A percentile compares a stretch with the other conserved stretches of the same genome.
phyloP scores from a whole-genome alignment of 2,888 invertebrate species.

The Andrena marginata region DNA sequence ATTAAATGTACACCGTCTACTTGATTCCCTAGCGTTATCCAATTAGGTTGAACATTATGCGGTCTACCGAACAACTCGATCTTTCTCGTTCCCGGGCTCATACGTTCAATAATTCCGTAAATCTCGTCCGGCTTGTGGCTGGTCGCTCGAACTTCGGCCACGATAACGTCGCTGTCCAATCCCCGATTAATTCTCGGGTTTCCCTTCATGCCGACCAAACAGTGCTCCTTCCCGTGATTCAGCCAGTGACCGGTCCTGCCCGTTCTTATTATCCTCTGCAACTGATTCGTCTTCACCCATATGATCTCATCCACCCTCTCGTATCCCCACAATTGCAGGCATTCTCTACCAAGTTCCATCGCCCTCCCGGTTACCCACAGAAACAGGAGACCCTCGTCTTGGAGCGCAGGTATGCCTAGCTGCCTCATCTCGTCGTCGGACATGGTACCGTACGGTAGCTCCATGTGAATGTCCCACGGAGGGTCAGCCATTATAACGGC shows the following conservation, averaged over 20 bases:
- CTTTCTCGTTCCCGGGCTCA: conserved; percentile 98
- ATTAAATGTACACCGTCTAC: conserved; percentile 97
- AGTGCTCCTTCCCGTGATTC: conserved; percentile 99
- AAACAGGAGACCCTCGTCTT: conserved; percentile 98
- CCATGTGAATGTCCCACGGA: conserved; percentile 99
- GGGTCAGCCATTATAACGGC: conserved; percentile 99
- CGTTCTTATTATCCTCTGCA: conserved; percentile 98
- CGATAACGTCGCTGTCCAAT: conserved; percentile 98
- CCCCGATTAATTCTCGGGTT: conserved; percentile 96
- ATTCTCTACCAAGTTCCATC: conserved; percentile 98
- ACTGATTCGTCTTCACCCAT: conserved; percentile 99
- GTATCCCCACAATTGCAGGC: conserved; percentile 98
- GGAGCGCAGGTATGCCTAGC: conserved; percentile 96
- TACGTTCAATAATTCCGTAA: conserved; percentile 98
- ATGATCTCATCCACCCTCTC: conserved; percentile 98
- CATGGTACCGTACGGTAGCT: conserved; percentile 99
- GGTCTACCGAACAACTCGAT: conserved; percentile 98
- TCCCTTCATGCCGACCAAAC: conserved; percentile 98
- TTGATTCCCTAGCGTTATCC: conserved; percentile 99
- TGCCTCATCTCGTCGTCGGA: conserved; percentile 99
- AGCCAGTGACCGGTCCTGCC: conserved; percentile 99
- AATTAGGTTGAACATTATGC: conserved; percentile 99
- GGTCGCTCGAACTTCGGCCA: conserved; percentile 98
- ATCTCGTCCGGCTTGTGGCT: conserved; percentile 99
- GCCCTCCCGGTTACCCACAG: conserved; percentile 99